Base-by-base conservation (phyloP, 2,113 vertebrate species). In the Hiodon alosoides region DNA sequence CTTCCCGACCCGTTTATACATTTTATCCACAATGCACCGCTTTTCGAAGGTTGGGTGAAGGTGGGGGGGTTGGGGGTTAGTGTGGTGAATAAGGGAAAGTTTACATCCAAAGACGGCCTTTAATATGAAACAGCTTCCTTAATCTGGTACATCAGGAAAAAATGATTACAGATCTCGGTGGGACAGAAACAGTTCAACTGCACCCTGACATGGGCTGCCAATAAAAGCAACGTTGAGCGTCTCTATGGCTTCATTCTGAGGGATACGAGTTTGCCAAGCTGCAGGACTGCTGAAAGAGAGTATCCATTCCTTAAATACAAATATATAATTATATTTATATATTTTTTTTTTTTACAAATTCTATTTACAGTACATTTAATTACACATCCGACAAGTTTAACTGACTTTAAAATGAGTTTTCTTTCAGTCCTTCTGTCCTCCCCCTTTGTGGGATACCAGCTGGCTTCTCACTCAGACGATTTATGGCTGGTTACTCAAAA, bases 341-440 rank as follows among this genome's bases (percentile, higher is more conserved):
- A 77, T 74, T 64, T 67, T 77, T 64, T 67, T 77, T 85, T 87
- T 87, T 92, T 94, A 95, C 93, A 95, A 92, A 91, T 86, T 86
- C 85, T 96, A 96, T 96, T 91, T 95, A 97, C 94, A 97, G 72
- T 88, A 76, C 51, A 69, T 83, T 77, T 78, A 82, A 84, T 80
- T 85, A 83, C 81, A 85, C 55, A 69, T 87, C 87, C 87, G 83
- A 82, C 82, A 79, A 67, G 78, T 87, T 89, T 81, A 81, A 60
- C 66, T 58, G 72, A 47, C 70, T 59, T 73, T 74, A 51, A 72
- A 72, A 72, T 68, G 52, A 61, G 69, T 46, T 14, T 75, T 68
- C 31, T 75, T 76, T 73, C 79, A 51, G 58, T 8, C 54, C 77
- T 78, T 64, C 50, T 73, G 67, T 51, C 53, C 70, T 53, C 57